Conservation (phyloP, 1,140 invertebrate genomes). For the Cheumatopsyche charites region DNA sequence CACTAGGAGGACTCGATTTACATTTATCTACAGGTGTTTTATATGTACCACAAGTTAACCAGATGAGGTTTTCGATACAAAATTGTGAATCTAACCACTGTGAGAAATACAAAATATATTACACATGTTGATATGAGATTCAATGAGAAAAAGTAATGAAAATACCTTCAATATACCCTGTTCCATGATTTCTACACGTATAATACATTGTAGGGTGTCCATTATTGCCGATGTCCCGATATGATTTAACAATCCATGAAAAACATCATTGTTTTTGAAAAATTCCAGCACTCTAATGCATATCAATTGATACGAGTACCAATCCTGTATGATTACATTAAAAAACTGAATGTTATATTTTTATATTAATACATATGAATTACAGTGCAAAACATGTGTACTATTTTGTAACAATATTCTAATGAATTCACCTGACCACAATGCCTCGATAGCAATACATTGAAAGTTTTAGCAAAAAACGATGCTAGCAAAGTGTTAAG, state of each 20-base stretch:
- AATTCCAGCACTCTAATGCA: constrained; percentile 91
- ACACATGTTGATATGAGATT: constrained; percentile 40
- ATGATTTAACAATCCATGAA: constrained; percentile 84
- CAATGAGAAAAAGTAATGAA: neutral
- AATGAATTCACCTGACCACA: constrained; percentile 39
- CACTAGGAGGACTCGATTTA: too few relatives aligned
- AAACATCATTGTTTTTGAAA: constrained; percentile 83
- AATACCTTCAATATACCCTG: constrained; percentile 82
- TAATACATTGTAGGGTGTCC: constrained; percentile 89
- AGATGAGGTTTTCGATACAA: constrained; percentile 82
- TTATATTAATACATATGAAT: constrained; percentile 7
- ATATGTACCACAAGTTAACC: constrained; percentile 72
- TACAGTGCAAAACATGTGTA: neutral
- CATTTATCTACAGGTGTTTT: neutral
- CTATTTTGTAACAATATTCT: neutral
- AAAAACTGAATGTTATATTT: too few relatives aligned
- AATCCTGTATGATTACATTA: constrained; percentile 73
- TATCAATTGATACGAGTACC: constrained; percentile 89
- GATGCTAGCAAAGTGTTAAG: constrained; percentile 93
- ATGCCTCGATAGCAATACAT: constrained; percentile 77
- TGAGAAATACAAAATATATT: constrained; percentile 52
- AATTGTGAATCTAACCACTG: constrained; percentile 91
- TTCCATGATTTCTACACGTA: constrained; percentile 81
- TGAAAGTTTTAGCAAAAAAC: constrained; percentile 94
- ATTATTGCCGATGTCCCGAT: constrained; percentile 94